Conservation (phyloP, 2,888 invertebrate species). For the Formica aserva region DNA sequence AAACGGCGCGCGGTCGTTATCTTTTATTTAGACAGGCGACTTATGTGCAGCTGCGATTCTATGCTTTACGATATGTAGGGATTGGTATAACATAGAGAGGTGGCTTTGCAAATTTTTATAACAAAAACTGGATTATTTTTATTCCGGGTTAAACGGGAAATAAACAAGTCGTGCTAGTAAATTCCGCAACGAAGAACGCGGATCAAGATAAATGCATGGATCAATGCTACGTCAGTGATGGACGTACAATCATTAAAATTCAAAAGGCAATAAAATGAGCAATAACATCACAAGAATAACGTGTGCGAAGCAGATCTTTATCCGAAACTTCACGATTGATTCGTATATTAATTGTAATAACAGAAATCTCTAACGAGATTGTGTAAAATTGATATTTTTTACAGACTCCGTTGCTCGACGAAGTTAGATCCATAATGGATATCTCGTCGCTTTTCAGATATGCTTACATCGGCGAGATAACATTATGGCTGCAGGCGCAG, state of each 20-base stretch:
- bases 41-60: constrained; percentile 7
- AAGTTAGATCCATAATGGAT: constrained; percentile 5
- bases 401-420: neutral
- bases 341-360: neutral
- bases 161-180: neutral
- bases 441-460: constrained; percentile 45
- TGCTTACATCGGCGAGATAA: constrained; percentile 22
- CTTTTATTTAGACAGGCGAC: constrained; percentile 18
- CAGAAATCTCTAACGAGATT: neutral
- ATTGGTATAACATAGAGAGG: neutral
- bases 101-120: constrained; percentile 10
- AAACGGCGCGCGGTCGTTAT: neutral
- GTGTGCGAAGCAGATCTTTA: neutral
- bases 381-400: neutral
- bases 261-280: neutral
- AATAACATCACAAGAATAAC: neutral
- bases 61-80: neutral
- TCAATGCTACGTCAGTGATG: neutral
- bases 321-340: neutral
- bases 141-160: neutral
- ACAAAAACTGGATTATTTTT: neutral
- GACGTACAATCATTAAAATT: neutral
- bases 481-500: constrained; percentile 33
- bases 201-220: neutral
- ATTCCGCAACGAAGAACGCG: neutral